These are phyloP conservation scores for Drosophila fuyamai DNA, from an alignment of 1,140 invertebrate species.

Conservation along the genomic window DNA sequence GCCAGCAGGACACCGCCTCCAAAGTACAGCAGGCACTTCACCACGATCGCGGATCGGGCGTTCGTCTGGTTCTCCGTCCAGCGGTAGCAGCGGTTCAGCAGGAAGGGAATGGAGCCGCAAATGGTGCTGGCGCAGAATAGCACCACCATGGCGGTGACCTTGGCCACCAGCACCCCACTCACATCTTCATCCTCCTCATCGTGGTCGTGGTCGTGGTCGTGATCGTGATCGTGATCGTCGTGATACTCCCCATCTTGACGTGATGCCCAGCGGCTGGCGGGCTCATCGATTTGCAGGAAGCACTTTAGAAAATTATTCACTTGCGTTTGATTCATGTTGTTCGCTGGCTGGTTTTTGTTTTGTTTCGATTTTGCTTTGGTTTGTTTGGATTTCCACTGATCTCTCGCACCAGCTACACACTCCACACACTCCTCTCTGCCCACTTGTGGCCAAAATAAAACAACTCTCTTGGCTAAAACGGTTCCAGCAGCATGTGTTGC, in stretches of 20 bases:
- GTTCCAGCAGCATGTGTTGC: constrained; percentile 36
- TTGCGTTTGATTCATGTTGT: constrained; percentile 79
- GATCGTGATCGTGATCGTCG: constrained; percentile 73
- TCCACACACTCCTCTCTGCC: constrained; percentile 6
- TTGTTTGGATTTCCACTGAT: constrained; percentile 40
- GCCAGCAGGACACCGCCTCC: constrained; percentile 96
- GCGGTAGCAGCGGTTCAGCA: constrained; percentile 88
- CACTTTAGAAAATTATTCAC: constrained; percentile 79
- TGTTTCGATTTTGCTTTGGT: constrained; percentile 18
- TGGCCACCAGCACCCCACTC: constrained; percentile 86
- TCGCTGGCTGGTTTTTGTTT: constrained; percentile 42
- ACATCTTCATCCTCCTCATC: constrained; percentile 68
- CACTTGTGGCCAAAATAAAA: constrained; percentile 8
- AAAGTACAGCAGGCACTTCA: constrained; percentile 91
- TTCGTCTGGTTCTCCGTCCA: constrained; percentile 86
- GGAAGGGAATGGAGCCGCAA: constrained; percentile 89
- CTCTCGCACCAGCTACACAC: constrained; percentile 28
- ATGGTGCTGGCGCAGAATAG: constrained; percentile 89
- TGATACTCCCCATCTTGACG: constrained; percentile 74
- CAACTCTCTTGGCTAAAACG: constrained; percentile 36
- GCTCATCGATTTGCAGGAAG: constrained; percentile 80
- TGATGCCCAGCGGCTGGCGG: constrained; percentile 53
- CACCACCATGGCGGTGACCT: constrained; percentile 89
- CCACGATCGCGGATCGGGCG: constrained; percentile 85
- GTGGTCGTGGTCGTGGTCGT: constrained; percentile 72